Evolutionary conservation across 2,888 invertebrate genomes (phyloP), one percentile per base, ranked within the genome.

Genomic region (Cheiracanthium punctorium): DNA sequence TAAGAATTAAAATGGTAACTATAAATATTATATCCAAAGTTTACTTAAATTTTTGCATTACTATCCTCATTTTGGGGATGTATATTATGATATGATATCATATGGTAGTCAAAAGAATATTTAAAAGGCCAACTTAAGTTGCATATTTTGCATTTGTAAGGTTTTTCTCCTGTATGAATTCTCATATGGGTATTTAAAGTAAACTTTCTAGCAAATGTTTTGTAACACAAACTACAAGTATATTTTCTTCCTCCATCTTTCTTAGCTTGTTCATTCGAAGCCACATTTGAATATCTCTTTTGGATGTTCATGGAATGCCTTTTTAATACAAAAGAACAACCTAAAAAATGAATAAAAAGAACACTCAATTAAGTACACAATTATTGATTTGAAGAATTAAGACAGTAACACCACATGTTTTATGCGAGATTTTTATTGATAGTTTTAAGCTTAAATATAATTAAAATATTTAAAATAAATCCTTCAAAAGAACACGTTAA

Each of bases 161-260:
- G 80, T 20, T 80, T 80, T 48, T 80, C 80, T 20, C 80, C 80
- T 2, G 80, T 80, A 33, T 80, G 80, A 29, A 80, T 43, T 5
- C 73, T 10, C 73, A 80, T 73, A 41, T 80, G 80, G 1, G 43
- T 52, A 14, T 67, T 67, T 17, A 80, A 74, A 73, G 43, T 67
- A 32, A 28, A 32, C 14, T 80, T 80, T 8, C 64, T 30, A 24
- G 58, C 17, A 20, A 80, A 67, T 33, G 43, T 37, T 32, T 80
- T 80, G 12, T 65, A n/a, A 43, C 80, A 80, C 4, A 73, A 32
- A 24, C 33, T 69, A 33, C 69, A 69, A 7, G 20, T 30, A 20
- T 33, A 32, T 20, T 69, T 24, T 0, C 10, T 69, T 69, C 29
- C 37, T n/a, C 8, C 0, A 7, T 33, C 29, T 33, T 20, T 24